Percentiles rank a stretch among this genome's conserved stretches.
phyloP scores from a whole-genome alignment of 35 echinoderm and acorn worm genomes.

The Holothuria glaberrima region DNA sequence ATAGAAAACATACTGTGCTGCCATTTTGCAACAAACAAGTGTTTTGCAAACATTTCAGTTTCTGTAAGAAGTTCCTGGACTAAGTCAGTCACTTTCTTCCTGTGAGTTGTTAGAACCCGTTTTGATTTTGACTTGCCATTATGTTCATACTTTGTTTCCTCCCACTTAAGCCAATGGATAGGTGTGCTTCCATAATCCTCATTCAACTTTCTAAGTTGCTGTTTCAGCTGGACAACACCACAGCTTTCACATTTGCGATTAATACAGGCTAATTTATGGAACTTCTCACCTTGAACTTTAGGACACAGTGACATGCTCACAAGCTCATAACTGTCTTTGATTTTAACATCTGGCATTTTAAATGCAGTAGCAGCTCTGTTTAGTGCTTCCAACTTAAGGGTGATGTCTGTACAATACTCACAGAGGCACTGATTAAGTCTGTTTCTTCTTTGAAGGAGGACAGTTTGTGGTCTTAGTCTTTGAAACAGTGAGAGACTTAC shows the following conservation, averaged over 20 bases:
- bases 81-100: background rate
- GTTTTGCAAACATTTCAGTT: slow-evolving; percentile 33
- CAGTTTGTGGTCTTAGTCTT: slow-evolving; percentile 39
- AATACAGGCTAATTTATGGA: background rate
- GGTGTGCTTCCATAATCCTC: background rate
- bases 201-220: background rate
- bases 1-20: slow-evolving; percentile 26
- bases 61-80: background rate
- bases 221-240: background rate
- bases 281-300: background rate
- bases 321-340: slow-evolving; percentile 56
- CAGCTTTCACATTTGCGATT: slow-evolving; percentile 6
- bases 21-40: slow-evolving; percentile 64
- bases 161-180: slow-evolving; percentile 12
- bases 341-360: slow-evolving; percentile 29
- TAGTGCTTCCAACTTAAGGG: slow-evolving; percentile 36
- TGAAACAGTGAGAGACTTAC: slow-evolving; percentile 28
- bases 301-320: slow-evolving; percentile 8
- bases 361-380: slow-evolving; percentile 34
- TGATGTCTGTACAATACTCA: slow-evolving; percentile 42
- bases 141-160: background rate
- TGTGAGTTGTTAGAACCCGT: background rate
- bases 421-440: slow-evolving; percentile 59
- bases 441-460: slow-evolving; percentile 14
- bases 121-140: slow-evolving; percentile 9